These are phyloP conservation scores for Forbesichthys papilliferus DNA, from an alignment of 2,113 vertebrate genomes.

Conservation along the genomic window DNA sequence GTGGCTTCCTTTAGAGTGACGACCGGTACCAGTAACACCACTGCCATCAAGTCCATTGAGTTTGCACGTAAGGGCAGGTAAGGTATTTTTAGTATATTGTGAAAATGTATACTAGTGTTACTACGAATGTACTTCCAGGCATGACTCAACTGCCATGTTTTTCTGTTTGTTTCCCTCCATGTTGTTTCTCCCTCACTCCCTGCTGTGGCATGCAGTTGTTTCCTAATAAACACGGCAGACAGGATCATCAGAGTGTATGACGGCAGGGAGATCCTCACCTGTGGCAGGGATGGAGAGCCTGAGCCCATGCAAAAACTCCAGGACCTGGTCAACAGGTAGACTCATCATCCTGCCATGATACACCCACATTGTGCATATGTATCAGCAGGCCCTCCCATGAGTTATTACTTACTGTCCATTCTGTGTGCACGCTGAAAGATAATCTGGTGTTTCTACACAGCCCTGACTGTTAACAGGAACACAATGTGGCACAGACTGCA, in stretches of 20 bases:
- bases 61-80: slow-evolving; percentile 98
- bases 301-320: slow-evolving; percentile 99
- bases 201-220: slow-evolving; percentile 80
- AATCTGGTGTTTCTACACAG: no score
- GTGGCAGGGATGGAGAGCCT: slow-evolving; percentile 92
- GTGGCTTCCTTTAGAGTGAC: slow-evolving; percentile 98
- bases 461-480: no score
- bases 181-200: background rate
- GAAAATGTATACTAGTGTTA: no score
- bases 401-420: background rate
- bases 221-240: slow-evolving; percentile 97
- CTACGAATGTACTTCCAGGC: no score
- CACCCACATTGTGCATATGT: background rate
- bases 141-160: no score
- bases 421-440: no score
- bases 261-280: slow-evolving; percentile 95
- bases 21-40: slow-evolving; percentile 98
- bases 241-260: slow-evolving; percentile 96
- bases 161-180: background rate
- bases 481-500: no score
- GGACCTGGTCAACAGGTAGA: slow-evolving; percentile 94
- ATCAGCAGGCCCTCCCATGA: background rate
- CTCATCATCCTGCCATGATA: background rate
- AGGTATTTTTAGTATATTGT: slow-evolving; percentile 22
- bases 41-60: slow-evolving; percentile 98